Evolutionary conservation across 2,888 invertebrate species (phyloP).

Genomic region (Acleris sparsana): DNA sequence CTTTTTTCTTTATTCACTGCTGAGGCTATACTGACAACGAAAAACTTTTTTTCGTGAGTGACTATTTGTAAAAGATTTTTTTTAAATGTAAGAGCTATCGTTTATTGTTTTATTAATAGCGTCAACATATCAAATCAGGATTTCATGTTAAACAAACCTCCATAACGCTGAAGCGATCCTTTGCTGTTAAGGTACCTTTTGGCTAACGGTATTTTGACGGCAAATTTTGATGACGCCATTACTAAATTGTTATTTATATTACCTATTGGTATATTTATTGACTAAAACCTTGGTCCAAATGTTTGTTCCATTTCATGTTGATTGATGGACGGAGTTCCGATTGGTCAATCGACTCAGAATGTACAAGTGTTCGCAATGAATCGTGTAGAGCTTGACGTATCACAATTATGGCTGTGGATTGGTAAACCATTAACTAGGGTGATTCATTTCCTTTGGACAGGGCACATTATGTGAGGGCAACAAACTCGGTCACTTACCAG

Average conservation of each 20-base stretch:
- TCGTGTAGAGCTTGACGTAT: neutral
- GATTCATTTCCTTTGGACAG: neutral
- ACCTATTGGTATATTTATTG: too few relatives aligned
- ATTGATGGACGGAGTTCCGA: slow-evolving; percentile 1
- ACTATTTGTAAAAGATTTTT: too few relatives aligned
- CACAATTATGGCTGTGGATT: slow-evolving; percentile 1
- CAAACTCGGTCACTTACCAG: neutral
- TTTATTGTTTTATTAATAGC: too few relatives aligned
- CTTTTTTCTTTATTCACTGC: too few relatives aligned
- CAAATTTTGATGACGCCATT: neutral
- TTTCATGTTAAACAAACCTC: too few relatives aligned
- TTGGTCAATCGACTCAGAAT: slow-evolving; percentile 9
- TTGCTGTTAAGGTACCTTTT: neutral
- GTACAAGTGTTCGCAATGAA: slow-evolving; percentile 2
- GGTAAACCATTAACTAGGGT: slow-evolving; percentile 1
- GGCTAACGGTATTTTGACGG: neutral
- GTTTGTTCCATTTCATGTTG: neutral
- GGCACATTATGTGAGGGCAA: neutral
- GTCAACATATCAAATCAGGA: too few relatives aligned
- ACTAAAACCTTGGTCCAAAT: neutral
- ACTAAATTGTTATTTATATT: neutral
- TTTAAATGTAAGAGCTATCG: too few relatives aligned
- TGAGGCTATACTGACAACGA: too few relatives aligned
- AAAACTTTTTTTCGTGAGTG: too few relatives aligned
- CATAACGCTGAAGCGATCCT: too few relatives aligned